Evolutionary conservation across 2,888 invertebrate genomes (phyloP).

Genomic region (Chrysina gloriosa): DNA sequence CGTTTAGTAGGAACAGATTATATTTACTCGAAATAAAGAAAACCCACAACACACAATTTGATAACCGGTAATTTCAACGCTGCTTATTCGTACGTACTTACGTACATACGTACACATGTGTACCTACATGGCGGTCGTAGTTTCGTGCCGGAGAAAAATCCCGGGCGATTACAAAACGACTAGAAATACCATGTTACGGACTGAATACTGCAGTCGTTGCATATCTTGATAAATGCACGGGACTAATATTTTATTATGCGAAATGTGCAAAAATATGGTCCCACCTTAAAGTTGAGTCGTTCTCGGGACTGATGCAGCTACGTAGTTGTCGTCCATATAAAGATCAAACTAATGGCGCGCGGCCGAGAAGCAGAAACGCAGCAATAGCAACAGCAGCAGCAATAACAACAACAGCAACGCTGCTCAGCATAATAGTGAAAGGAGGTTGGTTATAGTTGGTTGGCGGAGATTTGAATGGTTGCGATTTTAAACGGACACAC

Average conservation of each 20-base stretch:
- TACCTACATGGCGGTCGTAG: too few relatives aligned
- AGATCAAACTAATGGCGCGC: conserved; percentile 47
- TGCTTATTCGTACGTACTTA: too few relatives aligned
- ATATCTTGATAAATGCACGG: conserved; percentile 40
- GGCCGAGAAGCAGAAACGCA: not conserved
- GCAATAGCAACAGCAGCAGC: not conserved
- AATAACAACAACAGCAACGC: too few relatives aligned
- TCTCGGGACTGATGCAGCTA: conserved; percentile 14
- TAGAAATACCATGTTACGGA: conserved; percentile 47
- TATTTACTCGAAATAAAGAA: too few relatives aligned
- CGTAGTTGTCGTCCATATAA: conserved; percentile 46
- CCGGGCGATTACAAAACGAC: not conserved
- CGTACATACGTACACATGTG: too few relatives aligned
- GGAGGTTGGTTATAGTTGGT: conserved; percentile 27
- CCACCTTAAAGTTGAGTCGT: conserved; percentile 42
- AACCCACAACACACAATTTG: too few relatives aligned
- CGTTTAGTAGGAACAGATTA: too few relatives aligned
- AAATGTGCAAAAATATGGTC: conserved; percentile 43
- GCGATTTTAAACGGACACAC: conserved; percentile 7
- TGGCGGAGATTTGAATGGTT: conserved; percentile 1
- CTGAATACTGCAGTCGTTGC: conserved; percentile 38
- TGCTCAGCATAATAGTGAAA: conserved; percentile 9
- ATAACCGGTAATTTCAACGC: too few relatives aligned
- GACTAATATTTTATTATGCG: conserved; percentile 31
- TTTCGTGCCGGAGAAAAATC: too few relatives aligned